Evolutionary conservation across 2,797 vertebrate species (phyloP), one percentile per base, ranked within the genome.

Genomic region (Zalophus californianus): DNA sequence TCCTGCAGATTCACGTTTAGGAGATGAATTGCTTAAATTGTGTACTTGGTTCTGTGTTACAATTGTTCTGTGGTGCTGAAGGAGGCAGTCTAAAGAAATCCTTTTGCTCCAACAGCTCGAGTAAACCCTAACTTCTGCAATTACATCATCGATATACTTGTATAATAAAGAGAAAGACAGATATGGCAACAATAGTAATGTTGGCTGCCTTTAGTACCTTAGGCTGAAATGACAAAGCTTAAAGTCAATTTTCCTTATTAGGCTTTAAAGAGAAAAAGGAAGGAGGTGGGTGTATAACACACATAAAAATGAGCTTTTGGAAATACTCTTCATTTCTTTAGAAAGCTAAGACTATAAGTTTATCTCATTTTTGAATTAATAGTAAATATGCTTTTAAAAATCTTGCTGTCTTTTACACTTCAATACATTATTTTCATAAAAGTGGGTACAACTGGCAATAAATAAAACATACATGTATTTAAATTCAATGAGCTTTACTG

Each of bases 1-100:
- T 92, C 86, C 96, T 97, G 97, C 96, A 98, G 97, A 96, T 97
- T 98, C 95, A 95, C 97, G 98, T 96, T 95, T 89, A 96, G 83
- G 85, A 97, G 94, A 68, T 86, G 93, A 97, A 95, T 97, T 97
- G 93, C 95, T 98, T 93, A 89, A 79, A 86, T 64, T 95, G 73
- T 82, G 15, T 54, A 27, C 96, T 97, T 92, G 91, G 88, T 95
- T 98, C 91, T 97, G 73, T 96, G 97, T 94, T 94, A 97, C 66
- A 96, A 52, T 97, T 96, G 87, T 97, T 96, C 75, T 95, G 16
- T 2, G 82, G 60, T 94, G 70, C 97, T 29, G 66, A 87, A 97
- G 92, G 95, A 91, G 35, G 35, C 20, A 86, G 52, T 97, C 11
- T 79, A 27, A 83, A 84, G 89, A 86, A 64, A 5, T 60, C 23